These are phyloP conservation scores for Chorisops tibialis DNA, from an alignment of 2,888 invertebrate species.

Conservation along the genomic window DNA sequence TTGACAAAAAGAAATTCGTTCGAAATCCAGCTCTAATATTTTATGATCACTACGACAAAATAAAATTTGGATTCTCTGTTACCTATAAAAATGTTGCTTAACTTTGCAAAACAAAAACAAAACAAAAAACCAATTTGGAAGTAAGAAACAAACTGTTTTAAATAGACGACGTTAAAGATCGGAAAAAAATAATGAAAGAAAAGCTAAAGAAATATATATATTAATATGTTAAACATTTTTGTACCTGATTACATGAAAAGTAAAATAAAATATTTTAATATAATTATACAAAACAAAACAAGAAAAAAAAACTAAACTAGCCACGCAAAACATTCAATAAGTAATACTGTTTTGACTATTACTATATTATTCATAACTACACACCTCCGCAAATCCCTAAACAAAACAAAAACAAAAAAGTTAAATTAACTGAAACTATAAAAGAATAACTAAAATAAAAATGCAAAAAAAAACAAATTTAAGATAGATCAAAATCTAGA, in stretches of 20 bases:
- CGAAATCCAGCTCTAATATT: neutral
- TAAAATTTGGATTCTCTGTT: too few species aligned
- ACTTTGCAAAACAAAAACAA: neutral
- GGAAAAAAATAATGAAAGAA: neutral
- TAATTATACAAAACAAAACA: slow-evolving; percentile 27
- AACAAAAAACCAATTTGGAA: neutral
- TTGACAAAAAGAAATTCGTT: neutral
- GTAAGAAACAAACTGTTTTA: neutral
- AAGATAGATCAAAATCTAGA: too few species aligned
- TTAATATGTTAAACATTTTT: slow-evolving; percentile 10
- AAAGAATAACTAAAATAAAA: neutral
- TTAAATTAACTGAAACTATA: neutral
- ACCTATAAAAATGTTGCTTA: too few species aligned
- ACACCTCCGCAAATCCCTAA: neutral
- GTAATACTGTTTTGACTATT: neutral
- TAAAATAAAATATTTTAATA: slow-evolving; percentile 26
- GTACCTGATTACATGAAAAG: slow-evolving; percentile 26
- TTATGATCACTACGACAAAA: neutral
- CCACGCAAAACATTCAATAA: slow-evolving; percentile 18
- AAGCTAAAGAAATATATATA: slow-evolving; percentile 18
- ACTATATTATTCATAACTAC: neutral
- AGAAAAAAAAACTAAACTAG: slow-evolving; percentile 6
- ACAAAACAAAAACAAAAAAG: neutral
- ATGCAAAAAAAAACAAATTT: neutral
- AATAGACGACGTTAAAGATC: neutral